These are phyloP conservation scores for Rotaria sp. DNA, from an alignment of 2,888 invertebrate species.

Conservation along the genomic window DNA sequence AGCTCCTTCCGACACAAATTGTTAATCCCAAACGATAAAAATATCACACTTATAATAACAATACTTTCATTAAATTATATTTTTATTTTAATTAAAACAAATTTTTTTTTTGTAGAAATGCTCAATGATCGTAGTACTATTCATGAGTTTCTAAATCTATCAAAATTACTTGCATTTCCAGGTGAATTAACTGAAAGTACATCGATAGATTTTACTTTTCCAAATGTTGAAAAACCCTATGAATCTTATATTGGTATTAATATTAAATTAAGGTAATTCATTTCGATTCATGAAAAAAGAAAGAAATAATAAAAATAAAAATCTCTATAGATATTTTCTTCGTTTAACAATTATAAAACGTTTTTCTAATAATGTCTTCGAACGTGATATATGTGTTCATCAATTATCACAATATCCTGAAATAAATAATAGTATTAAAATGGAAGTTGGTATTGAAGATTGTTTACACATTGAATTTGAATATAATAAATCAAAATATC, in stretches of 20 bases:
- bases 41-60: too few species aligned
- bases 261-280: constrained; percentile 69
- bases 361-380: constrained; percentile 84
- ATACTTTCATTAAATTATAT: too few species aligned
- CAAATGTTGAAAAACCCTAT: constrained; percentile 95
- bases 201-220: constrained; percentile 81
- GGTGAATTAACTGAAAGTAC: constrained; percentile 89
- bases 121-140: constrained; percentile 98
- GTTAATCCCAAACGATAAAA: too few species aligned
- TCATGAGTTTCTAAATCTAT: constrained; percentile 90
- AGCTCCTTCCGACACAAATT: too few species aligned
- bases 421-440: constrained; percentile 93
- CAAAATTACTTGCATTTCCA: constrained; percentile 88
- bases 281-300: constrained; percentile 28
- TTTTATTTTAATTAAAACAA: too few species aligned
- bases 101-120: constrained; percentile 63
- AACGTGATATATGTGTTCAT: constrained; percentile 92
- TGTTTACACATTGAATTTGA: constrained; percentile 99
- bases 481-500: constrained; percentile 98
- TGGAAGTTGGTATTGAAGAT: constrained; percentile 99
- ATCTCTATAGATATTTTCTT: constrained; percentile 70
- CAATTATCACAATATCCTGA: constrained; percentile 95
- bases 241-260: constrained; percentile 95
- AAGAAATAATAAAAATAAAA: neutral
- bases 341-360: constrained; percentile 88